Percentiles rank a stretch among this genome's conserved stretches.
These are phyloP conservation scores for Ryuthela nishihirai DNA, from an alignment of 2,888 invertebrate species.

Conservation along the genomic window DNA sequence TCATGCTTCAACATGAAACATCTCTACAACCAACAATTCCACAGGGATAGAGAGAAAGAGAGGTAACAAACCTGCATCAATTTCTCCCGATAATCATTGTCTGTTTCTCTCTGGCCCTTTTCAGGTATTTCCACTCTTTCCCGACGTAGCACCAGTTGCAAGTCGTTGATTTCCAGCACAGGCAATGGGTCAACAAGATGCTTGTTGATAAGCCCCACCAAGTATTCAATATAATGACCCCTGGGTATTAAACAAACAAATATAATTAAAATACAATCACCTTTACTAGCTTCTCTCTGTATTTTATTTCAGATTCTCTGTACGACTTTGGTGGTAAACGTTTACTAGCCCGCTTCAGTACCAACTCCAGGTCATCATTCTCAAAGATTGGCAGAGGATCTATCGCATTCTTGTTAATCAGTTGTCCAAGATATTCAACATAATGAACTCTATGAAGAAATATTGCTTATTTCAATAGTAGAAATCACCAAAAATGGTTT, in stretches of 20 bases:
- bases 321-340: constrained; percentile 71
- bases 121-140: constrained; percentile 69
- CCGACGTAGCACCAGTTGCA: constrained; percentile 73
- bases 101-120: constrained; percentile 66
- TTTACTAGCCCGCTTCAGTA: constrained; percentile 68
- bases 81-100: background rate
- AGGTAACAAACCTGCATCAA: constrained; percentile 7
- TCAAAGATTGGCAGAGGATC: constrained; percentile 74
- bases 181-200: constrained; percentile 70
- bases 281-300: constrained; percentile 79
- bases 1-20: too few species aligned
- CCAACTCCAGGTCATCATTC: constrained; percentile 76
- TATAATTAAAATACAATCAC: constrained; percentile 52
- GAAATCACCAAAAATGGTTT: too few species aligned
- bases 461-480: too few species aligned
- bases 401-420: constrained; percentile 66
- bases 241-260: constrained; percentile 56
- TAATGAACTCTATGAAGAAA: constrained; percentile 85
- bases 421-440: constrained; percentile 78
- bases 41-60: too few species aligned
- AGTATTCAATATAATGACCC: constrained; percentile 84
- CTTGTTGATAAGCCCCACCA: constrained; percentile 69
- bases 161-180: constrained; percentile 71
- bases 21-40: too few species aligned
- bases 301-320: constrained; percentile 77